Evolutionary conservation across 2,888 invertebrate species (phyloP), one percentile per base, ranked within the genome.

Genomic region (Arge pagana): DNA sequence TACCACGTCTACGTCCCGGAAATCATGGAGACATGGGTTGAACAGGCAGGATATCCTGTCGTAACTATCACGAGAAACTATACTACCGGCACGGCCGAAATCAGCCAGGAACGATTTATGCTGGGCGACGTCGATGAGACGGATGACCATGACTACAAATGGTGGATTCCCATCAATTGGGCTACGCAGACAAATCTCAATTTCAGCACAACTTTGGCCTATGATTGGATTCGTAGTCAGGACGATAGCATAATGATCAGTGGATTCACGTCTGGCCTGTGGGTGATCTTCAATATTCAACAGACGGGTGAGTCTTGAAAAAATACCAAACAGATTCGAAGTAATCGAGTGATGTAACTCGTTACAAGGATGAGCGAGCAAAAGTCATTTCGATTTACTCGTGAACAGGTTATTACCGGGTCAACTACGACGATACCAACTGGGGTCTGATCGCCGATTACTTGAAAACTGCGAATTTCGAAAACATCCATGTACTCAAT

Each of bases 261-360:
- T 16, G 57, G 56, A 5, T 10, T 61, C 10, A 37, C 53, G 10
- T 42, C 54, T 7, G 64, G 72, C 36, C 67, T 72, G 15, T 79
- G 79, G 78, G 62, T 79, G 13, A 70, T 80, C 37, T 73, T 78
- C 49, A 80, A 80, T 58, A 58, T 77, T n/a, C 74, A 78, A 53
- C 60, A 65, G 54, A 63, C 58, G 6, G 60, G 63, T 63, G 40
- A 50, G 18, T 16, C n/a, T n/a, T 31, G 52, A 56, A 2, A 40
- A 41, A 21, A 50, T 55, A 11, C 51, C 53, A 10, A 18, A 39
- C 11, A 52, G 52, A 53, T 15, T 59, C 5, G 55, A 56, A 50
- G 59, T 55, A 50, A 40, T 10, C 8, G 15, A 16, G 23, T 18
- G 2, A 43, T 42, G 7, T 2, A n/a, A n/a, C n/a, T n/a, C n/a